Conservation (phyloP, 2,113 vertebrate genomes). For the Castor canadensis region DNA sequence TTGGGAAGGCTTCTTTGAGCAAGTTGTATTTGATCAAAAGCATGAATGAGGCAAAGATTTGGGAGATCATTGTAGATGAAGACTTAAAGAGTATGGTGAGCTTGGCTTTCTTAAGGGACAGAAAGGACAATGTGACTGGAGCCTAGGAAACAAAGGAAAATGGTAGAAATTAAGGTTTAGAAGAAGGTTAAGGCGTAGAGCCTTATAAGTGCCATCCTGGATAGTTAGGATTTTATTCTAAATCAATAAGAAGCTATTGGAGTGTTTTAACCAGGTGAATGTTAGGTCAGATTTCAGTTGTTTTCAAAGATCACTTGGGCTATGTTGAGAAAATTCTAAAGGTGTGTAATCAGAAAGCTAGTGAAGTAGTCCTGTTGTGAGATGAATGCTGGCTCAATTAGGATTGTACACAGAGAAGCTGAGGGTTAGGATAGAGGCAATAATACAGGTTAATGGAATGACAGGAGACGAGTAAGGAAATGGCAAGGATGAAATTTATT, state of each 20-base stretch:
- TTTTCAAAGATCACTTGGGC: neutral
- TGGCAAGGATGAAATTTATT: neutral
- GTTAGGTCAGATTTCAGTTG: neutral
- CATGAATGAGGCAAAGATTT: slow-evolving; percentile 5
- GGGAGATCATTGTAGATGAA: neutral
- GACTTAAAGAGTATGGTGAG: neutral
- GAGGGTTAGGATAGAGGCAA: neutral
- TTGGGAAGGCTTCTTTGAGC: neutral
- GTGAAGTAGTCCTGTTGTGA: neutral
- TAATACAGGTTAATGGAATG: neutral
- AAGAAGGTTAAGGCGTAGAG: neutral
- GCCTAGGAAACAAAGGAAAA: neutral
- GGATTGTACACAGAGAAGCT: neutral
- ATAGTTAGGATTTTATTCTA: neutral
- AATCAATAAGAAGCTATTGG: neutral
- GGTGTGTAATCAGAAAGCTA: neutral
- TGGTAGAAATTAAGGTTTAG: neutral
- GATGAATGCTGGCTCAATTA: neutral
- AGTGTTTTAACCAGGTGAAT: neutral
- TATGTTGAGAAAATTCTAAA: neutral
- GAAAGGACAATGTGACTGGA: neutral
- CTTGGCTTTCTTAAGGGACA: neutral
- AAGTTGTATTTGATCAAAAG: neutral
- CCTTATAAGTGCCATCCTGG: neutral
- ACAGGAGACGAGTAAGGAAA: neutral